Evolutionary conservation across 2,888 invertebrate species (phyloP), one percentile per base, ranked within the genome.

Genomic region (Isotomurus palustris): DNA sequence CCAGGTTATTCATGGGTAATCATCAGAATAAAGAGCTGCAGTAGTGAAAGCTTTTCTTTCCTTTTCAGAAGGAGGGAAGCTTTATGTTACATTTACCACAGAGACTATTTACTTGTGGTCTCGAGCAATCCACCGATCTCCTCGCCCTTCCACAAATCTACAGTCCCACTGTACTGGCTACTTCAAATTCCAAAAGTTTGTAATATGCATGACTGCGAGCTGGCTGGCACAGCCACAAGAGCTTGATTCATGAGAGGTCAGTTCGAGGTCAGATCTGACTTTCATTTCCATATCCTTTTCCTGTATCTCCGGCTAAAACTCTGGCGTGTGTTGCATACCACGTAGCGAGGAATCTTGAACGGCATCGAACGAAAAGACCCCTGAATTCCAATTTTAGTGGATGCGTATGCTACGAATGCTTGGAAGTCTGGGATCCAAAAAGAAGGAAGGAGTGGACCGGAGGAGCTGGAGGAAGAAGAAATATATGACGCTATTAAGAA

Each of bases 171-270:
- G n/a, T n/a, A n/a, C 40, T 17, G 32, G 17, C 50, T 50, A 25
- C 38, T 50, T 50, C 50, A 36, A 50, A 50, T 50, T 50, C 50
- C 36, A 50, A 50, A 50, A 35, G 17, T 50, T 47, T 14, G 6
- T 47, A 17, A 29, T 47, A 50, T 50, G 36, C 50, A 50, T 50
- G 50, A 29, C 19, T 50, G 3, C 14, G 38, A 12, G 22, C 36
- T 53, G 48, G 29, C 29, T 25, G 28, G 41, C n/a, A 36, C 25
- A 25, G 40, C 38, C 44, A 57, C 32, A 58, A 65, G 64, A 68
- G 63, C 56, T 67, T 69, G 69, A 69, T 69, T 67, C 65, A 67
- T 69, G 69, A 25, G 62, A 64, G 69, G 69, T 69, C 69, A 69
- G 40, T 48, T 21, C 14, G 48, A 56, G 69, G 67, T 69, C 69